Conservation (phyloP, 1,140 invertebrate genomes). For the Carposina sasakii region DNA sequence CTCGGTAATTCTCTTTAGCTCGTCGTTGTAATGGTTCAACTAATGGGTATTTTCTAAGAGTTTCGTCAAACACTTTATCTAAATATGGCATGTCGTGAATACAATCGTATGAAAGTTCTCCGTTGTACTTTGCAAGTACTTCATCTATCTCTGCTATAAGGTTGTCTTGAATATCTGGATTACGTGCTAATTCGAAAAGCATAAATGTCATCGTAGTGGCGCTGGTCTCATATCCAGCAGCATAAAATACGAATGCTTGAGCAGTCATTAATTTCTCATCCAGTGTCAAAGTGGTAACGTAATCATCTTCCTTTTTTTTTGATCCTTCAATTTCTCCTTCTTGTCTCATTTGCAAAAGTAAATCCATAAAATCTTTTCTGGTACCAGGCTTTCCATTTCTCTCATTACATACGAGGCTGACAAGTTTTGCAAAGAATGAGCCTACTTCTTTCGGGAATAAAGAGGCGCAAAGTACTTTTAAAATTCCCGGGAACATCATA, state of each 20-base stretch:
- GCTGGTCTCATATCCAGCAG: conserved; percentile 45
- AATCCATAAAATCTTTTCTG: conserved; percentile 39
- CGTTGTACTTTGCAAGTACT: conserved; percentile 49
- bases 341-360: conserved; percentile 46
- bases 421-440: conserved; percentile 31
- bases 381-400: conserved; percentile 25
- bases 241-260: conserved; percentile 52
- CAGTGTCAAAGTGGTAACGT: conserved; percentile 19
- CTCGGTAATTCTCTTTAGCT: conserved; percentile 67
- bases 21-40: conserved; percentile 68
- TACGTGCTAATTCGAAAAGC: conserved; percentile 47
- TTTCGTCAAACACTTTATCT: conserved; percentile 51
- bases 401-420: conserved; percentile 15
- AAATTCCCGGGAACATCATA: conserved; percentile 36
- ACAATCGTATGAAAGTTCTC: conserved; percentile 48
- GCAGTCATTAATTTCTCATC: conserved; percentile 40
- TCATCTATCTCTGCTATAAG: conserved; percentile 45
- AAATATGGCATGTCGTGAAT: conserved; percentile 65
- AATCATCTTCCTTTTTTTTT: conserved; percentile 13
- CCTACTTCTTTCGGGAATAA: conserved; percentile 26
- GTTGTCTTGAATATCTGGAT: conserved; percentile 53
- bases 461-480: conserved; percentile 27
- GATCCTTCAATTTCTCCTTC: conserved; percentile 12
- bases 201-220: conserved; percentile 30
- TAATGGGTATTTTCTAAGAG: conserved; percentile 75